These are phyloP conservation scores for Lerema accius DNA, from an alignment of 1,140 invertebrate species.

Conservation along the genomic window DNA sequence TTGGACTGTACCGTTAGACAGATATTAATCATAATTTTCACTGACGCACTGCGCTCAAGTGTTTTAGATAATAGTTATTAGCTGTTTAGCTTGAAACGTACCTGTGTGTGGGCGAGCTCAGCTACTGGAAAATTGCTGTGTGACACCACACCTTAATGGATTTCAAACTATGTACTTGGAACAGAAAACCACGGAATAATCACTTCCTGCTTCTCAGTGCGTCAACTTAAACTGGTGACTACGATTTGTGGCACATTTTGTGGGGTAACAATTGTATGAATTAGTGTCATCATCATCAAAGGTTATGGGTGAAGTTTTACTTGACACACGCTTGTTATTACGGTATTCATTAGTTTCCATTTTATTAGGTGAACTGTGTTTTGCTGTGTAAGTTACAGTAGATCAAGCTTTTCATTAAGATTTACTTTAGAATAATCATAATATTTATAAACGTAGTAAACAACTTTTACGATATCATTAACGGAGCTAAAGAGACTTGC, in stretches of 20 bases:
- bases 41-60: constrained; percentile 69
- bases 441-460: too few relatives aligned
- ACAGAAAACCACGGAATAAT: constrained; percentile 63
- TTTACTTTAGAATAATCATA: too few relatives aligned
- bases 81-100: constrained; percentile 60
- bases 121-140: constrained; percentile 79
- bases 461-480: too few relatives aligned
- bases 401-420: too few relatives aligned
- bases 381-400: too few relatives aligned
- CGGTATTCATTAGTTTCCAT: neutral
- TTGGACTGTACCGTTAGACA: constrained; percentile 65
- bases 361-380: too few relatives aligned
- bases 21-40: constrained; percentile 83
- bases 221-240: constrained; percentile 45
- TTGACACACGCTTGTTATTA: constrained; percentile 14
- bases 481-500: too few relatives aligned
- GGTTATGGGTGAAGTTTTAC: constrained; percentile 19
- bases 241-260: constrained; percentile 40
- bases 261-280: constrained; percentile 39
- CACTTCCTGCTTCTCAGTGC: constrained; percentile 66
- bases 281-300: constrained; percentile 44
- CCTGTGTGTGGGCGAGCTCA: constrained; percentile 68
- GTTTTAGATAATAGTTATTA: constrained; percentile 80
- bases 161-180: constrained; percentile 72
- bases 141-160: constrained; percentile 76